phyloP scores from a whole-genome alignment of 2,797 vertebrate species.

The Sebastiscus albofasciatus region DNA sequence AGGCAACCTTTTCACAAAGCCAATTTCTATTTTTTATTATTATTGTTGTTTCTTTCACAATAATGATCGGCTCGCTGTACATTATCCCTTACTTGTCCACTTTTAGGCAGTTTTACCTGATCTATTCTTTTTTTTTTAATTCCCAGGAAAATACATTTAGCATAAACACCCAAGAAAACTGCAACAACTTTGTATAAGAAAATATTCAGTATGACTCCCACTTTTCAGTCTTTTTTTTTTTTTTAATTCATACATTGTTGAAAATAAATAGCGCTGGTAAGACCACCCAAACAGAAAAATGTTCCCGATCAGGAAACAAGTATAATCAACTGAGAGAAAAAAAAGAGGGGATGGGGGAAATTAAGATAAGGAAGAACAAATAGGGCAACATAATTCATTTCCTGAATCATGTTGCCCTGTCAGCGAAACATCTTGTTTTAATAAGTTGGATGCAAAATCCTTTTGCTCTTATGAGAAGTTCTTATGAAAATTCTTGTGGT shows the following conservation, averaged over 20 bases:
- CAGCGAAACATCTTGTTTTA: not conserved
- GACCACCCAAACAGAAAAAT: conserved; percentile 87
- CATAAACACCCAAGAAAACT: not conserved
- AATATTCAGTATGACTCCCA: not conserved
- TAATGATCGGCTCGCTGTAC: no score
- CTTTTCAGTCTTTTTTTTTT: not conserved
- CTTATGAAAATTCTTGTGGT: conserved; percentile 7
- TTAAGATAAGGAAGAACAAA: conserved; percentile 83
- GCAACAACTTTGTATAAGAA: not conserved
- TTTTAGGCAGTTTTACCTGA: not conserved
- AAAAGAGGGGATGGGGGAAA: conserved; percentile 68
- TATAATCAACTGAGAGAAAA: conserved; percentile 71
- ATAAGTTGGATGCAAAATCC: not conserved
- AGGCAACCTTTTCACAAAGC: not conserved
- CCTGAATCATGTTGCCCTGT: not conserved
- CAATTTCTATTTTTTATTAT: not conserved
- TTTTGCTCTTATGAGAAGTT: not conserved
- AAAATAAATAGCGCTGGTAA: conserved; percentile 88
- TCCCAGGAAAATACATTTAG: not conserved
- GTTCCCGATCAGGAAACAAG: conserved; percentile 84
- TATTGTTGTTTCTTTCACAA: no score
- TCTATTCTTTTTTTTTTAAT: not conserved
- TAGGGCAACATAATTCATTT: no score
- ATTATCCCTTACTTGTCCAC: not conserved
- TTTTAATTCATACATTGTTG: not conserved